Conservation (phyloP, 2,888 invertebrate genomes). For the Pandemis cinnamomeana region DNA sequence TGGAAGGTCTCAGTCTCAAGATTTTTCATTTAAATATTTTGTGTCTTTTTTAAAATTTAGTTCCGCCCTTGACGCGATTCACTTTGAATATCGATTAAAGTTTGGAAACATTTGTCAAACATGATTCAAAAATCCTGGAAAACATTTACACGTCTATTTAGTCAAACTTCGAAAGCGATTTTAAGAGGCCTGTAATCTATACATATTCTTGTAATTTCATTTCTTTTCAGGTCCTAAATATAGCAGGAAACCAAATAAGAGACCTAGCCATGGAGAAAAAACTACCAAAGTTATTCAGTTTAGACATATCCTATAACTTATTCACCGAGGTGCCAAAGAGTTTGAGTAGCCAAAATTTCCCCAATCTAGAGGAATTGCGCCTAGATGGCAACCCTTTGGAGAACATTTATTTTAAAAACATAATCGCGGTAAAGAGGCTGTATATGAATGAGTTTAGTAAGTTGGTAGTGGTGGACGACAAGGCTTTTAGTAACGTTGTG, state of each 20-base stretch:
- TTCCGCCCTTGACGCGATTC: too few relatives aligned
- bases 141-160: too few relatives aligned
- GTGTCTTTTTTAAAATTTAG: too few relatives aligned
- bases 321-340: constrained; percentile 75
- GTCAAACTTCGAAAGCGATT: too few relatives aligned
- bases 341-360: constrained; percentile 72
- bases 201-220: neutral
- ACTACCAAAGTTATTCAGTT: constrained; percentile 69
- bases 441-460: constrained; percentile 72
- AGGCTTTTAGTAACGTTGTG: constrained; percentile 79
- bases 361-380: constrained; percentile 76
- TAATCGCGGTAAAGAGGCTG: constrained; percentile 73
- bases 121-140: neutral
- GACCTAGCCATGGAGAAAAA: constrained; percentile 73
- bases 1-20: too few relatives aligned
- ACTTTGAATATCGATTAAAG: too few relatives aligned
- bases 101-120: too few relatives aligned
- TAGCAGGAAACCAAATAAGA: constrained; percentile 77
- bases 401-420: constrained; percentile 75
- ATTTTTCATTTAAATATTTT: too few relatives aligned
- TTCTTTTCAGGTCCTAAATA: constrained; percentile 71
- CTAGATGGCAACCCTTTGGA: constrained; percentile 82
- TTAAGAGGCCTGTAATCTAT: neutral
- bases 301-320: constrained; percentile 82
- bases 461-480: constrained; percentile 67